Base-by-base conservation (phyloP, 1,140 invertebrate species). In the Lucilia cuprina region DNA sequence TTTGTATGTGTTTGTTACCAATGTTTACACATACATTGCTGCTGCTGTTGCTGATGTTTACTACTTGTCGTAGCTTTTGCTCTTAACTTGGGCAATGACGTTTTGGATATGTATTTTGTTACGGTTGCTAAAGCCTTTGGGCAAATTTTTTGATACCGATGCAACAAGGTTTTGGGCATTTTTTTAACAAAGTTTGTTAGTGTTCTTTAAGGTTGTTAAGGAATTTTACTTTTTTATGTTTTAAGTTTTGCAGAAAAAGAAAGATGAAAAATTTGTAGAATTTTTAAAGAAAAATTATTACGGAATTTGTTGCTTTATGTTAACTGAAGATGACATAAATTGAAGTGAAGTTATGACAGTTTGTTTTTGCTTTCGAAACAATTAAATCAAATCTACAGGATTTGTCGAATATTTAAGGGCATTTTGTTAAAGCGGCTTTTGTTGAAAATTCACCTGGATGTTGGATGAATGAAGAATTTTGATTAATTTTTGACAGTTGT, bases 21-120 rank as follows among this genome's bases (percentile, higher is more conserved):
- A 80, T 80, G 77, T 80, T 80, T 80, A 49, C 41, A 49, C 77
- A 80, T n/a, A 47, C 77, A 80, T 80, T 13, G 35, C 74, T 41
- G 35, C 74, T 41, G 74, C 77, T 80, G 77, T 50, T 80, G 77
- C 49, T 80, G 77, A 80, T 80, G 77, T 80, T 80, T 80, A 80
- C 77, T 80, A 47, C 41, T 80, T 49, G 77, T 50, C 41, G 77
- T 30, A 60, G 65, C 25, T 30, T 30, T 30, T 30, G 77, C 77
- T 80, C 77, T 80, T 80, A 80, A 49, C 21, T 70, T 70, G 65
- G 65, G 21, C 65, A 70, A 19, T 70, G 65, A 70, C 65, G 65
- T 70, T 70, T 70, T 70, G 19, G 65, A n/a, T 41, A 41, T 41
- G n/a, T 70, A 70, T 70, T 80, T 80, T 47, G 77, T 80, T 80